Base-by-base conservation (phyloP, 2,797 vertebrate genomes). In the Sebastolobus alascanus region DNA sequence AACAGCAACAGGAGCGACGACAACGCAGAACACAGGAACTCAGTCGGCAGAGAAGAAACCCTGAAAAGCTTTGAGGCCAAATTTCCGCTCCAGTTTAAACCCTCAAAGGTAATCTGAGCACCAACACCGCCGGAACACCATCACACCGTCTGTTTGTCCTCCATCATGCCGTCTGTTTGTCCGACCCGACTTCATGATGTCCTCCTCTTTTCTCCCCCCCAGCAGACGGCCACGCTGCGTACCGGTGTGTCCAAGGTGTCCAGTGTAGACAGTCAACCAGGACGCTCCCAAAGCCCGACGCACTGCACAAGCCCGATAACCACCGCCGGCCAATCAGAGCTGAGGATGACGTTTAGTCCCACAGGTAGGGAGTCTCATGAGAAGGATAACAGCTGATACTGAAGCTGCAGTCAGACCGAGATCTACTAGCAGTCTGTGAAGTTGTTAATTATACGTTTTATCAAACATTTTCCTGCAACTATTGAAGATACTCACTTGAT, bases 1-100 rank as follows among this genome's bases (percentile, higher is more conserved):
- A 97, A 94, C 80, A 98, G 97, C 90, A 98, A 97, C 93, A 96
- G 94, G 89, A 98, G 97, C 13, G 97, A 98, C 27, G 95, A 95
- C 75, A 97, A 97, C 85, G 77, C 96, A 83, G 97, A 98, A n/a
- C 94, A 88, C 76, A 94, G 90, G 40, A 96, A 96, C 70, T 94
- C 96, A 2, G 96, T 96, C 60, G 96, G 96, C 81, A 96, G 95
- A 83, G 98, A 99, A 33, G 98, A 99, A 89, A 99, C 98, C 76
- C 97, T 99, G 89, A 98, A 98, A 89, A 97, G 96, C 89, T 96
- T 97, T 9, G 93, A 94, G 79, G 95, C 96, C 85, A 98, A 96
- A 91, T 90, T 97, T 81, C 93, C 96, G 0, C 94, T 96, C n/a
- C 96, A 95, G 68, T 96, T 97, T 89, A 98, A 98, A 94, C 87